phyloP scores from a whole-genome alignment of 2,797 vertebrate genomes.

The Stomatorhinus walkeri region DNA sequence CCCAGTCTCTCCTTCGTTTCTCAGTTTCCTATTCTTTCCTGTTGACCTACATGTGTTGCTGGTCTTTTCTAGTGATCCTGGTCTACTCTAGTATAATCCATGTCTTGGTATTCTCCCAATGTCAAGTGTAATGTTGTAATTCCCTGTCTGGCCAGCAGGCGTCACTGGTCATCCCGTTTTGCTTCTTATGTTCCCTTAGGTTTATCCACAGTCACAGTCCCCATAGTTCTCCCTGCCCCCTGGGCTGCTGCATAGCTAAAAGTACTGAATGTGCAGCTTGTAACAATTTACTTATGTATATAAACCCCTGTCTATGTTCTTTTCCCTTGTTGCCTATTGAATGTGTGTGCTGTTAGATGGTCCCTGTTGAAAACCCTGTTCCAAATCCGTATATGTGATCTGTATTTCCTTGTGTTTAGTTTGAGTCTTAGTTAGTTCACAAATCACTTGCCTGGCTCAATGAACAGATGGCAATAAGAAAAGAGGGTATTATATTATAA shows the following conservation, averaged over 20 bases:
- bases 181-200: background rate
- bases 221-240: background rate
- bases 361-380: background rate
- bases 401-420: background rate
- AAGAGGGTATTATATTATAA: background rate
- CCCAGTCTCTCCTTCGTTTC: background rate
- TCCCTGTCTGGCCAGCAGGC: background rate
- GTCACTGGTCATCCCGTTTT: background rate
- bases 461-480: background rate
- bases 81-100: background rate
- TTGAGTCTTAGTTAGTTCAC: background rate
- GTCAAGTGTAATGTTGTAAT: background rate
- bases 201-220: background rate
- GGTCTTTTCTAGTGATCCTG: background rate
- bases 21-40: background rate
- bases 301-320: background rate
- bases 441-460: background rate
- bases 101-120: background rate
- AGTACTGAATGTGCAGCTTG: background rate
- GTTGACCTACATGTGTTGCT: background rate
- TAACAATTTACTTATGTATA: background rate
- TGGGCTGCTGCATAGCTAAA: background rate
- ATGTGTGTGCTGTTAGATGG: background rate
- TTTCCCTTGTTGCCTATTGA: background rate
- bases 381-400: background rate